Evolutionary conservation across 2,113 vertebrate species (phyloP), one percentile per base, ranked within the genome.

Genomic region (Nannobrachium achirus): DNA sequence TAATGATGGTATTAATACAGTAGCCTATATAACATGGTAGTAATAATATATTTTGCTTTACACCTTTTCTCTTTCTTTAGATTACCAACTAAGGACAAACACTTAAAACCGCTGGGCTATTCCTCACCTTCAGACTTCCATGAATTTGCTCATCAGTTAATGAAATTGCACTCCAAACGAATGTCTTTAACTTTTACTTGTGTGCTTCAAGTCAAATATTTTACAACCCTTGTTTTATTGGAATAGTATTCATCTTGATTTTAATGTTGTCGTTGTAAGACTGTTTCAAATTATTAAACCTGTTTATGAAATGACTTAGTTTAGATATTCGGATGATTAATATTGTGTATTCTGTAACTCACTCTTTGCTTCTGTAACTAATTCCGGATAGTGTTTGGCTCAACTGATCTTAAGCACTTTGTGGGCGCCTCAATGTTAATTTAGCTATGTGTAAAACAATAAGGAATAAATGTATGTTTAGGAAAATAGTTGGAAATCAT

Each of bases 51-150:
- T 53, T 57, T 19, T n/a, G 19, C 5, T 18, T 13, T 49, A 56
- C 10, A 48, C 39, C 20, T 86, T 8, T 70, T 60, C 56, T 8
- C 66, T 58, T 66, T 39, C 44, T 84, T 63, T 71, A 93, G 92
- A 94, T 90, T 93, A 94, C 81, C 93, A 94, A 63, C 82, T 94
- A 68, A 85, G 92, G 80, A 92, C 91, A 9, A 92, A 91, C 71
- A 69, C 76, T 15, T 92, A 76, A 86, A 73, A 60, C 42, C 7
- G 20, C 14, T 20, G 25, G 6, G 11, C 45, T 45, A 11, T 44
- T 55, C 7, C 10, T 56, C 13, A 38, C 38, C 20, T 64, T 10
- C 15, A 56, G 55, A 71, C 71, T 53, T 76, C 39, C 46, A 25
- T 44, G 75, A 25, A 59, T 80, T 20, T 60, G 71, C 18, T 38